phyloP scores from a whole-genome alignment of 2,797 vertebrate species.

The Melanotaenia pygmaea region DNA sequence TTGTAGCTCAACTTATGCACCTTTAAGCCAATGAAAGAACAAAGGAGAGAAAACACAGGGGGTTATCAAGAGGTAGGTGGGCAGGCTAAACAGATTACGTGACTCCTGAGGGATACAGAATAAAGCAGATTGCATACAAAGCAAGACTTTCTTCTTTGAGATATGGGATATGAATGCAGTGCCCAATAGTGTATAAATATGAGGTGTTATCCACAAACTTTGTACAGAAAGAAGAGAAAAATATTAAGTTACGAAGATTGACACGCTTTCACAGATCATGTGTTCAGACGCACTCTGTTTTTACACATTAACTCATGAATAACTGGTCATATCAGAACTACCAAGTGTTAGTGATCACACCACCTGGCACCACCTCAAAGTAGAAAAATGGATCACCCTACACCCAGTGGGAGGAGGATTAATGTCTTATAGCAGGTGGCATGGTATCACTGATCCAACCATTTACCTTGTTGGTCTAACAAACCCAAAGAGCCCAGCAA shows the following conservation, averaged over 20 bases:
- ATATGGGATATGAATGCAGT: conserved; percentile 70
- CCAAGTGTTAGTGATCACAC: conserved; percentile 44
- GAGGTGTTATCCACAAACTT: conserved; percentile 45
- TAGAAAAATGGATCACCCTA: conserved; percentile 59
- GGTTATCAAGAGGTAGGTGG: conserved; percentile 71
- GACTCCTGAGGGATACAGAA: conserved; percentile 80
- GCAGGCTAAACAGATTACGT: conserved; percentile 75
- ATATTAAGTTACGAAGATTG: conserved; percentile 40
- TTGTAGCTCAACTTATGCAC: conserved; percentile 39
- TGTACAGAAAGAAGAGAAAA: conserved; percentile 47
- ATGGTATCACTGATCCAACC: conserved; percentile 57
- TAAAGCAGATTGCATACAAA: conserved; percentile 70
- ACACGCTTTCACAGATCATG: conserved; percentile 26
- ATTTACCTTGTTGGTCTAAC: conserved; percentile 64
- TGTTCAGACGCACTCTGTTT: conserved; percentile 14
- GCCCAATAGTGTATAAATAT: conserved; percentile 26
- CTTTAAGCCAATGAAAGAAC: conserved; percentile 67
- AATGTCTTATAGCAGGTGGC: conserved; percentile 63
- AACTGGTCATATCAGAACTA: conserved; percentile 40
- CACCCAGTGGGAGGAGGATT: conserved; percentile 60
- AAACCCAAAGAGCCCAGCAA: conserved; percentile 31
- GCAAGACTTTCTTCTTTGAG: conserved; percentile 77
- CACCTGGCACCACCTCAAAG: conserved; percentile 80
- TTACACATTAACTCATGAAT: conserved; percentile 42
- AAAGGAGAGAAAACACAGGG: conserved; percentile 52